phyloP scores from a whole-genome alignment of 2,797 vertebrate genomes.

The Betta splendens region DNA sequence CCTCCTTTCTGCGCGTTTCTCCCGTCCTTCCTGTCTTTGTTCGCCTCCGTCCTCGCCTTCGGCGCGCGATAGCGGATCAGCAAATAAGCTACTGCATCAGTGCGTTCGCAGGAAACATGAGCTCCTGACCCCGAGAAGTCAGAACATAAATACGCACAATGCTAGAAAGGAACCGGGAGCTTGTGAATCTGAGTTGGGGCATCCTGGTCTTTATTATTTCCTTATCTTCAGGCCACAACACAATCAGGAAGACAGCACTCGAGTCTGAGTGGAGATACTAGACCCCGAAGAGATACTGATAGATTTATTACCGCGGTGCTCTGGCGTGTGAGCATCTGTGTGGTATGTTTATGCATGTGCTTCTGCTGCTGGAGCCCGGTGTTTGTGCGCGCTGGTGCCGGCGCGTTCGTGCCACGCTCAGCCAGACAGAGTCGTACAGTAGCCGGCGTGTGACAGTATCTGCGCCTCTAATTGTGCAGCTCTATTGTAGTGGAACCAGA shows the following conservation, averaged over 20 bases:
- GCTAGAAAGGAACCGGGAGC: constrained; percentile 4
- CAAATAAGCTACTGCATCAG: constrained; percentile 69
- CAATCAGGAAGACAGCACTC: constrained; percentile 76
- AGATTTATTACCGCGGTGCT: constrained; percentile 66
- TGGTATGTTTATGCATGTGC: constrained; percentile 1
- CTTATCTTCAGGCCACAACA: constrained; percentile 67
- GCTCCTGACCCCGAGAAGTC: constrained; percentile 52
- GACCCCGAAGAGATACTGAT: constrained; percentile 59
- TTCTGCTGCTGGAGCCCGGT: constrained; percentile 2
- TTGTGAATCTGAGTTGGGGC: constrained; percentile 48
- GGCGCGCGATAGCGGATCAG: constrained; percentile 17
- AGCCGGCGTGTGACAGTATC: constrained; percentile 62
- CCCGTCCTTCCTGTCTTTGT: background rate
- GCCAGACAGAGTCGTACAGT: constrained; percentile 46
- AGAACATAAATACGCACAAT: constrained; percentile 48
- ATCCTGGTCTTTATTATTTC: constrained; percentile 67
- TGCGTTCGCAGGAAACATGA: constrained; percentile 65
- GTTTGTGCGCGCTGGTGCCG: constrained; percentile 10
- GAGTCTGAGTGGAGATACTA: constrained; percentile 60
- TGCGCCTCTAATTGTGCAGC: constrained; percentile 75
- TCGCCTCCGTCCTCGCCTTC: constrained; percentile 2
- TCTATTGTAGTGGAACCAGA: constrained; percentile 80
- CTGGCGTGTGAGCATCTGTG: constrained; percentile 28
- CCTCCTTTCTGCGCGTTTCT: constrained; percentile 12
- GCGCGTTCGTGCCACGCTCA: constrained; percentile 30